Evolutionary conservation across 2,888 invertebrate species (phyloP).

Genomic region (Pristionchus arcanus): DNA sequence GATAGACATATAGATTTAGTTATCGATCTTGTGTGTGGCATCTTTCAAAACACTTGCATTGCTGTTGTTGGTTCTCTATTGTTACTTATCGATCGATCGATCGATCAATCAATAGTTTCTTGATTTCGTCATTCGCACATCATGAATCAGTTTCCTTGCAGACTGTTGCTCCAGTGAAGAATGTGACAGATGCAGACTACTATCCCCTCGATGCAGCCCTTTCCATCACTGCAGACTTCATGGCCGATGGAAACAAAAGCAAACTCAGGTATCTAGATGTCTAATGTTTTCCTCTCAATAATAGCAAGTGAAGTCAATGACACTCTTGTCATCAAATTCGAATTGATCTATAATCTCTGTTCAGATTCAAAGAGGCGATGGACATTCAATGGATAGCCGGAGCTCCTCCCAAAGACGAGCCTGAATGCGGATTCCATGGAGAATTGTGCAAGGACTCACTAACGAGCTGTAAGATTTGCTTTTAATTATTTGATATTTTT

Average conservation of each 20-base stretch:
- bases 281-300: neutral
- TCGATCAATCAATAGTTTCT: too few species aligned
- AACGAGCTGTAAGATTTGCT: constrained; percentile 15
- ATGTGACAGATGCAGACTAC: constrained; percentile 66
- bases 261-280: constrained; percentile 49
- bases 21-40: too few species aligned
- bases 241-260: constrained; percentile 64
- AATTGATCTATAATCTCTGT: neutral
- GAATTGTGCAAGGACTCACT: constrained; percentile 66
- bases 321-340: neutral
- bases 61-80: too few species aligned
- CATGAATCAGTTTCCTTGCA: neutral
- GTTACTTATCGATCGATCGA: neutral
- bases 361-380: constrained; percentile 58
- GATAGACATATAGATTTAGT: neutral
- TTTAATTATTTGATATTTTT: too few species aligned
- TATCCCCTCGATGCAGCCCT: constrained; percentile 75
- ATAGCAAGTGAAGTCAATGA: too few species aligned
- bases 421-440: constrained; percentile 87
- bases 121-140: too few species aligned
- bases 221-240: constrained; percentile 74
- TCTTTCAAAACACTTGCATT: too few species aligned
- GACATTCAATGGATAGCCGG: constrained; percentile 80
- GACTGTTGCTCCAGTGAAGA: constrained; percentile 43
- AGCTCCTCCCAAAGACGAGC: constrained; percentile 87